Percentiles rank a stretch among this genome's conserved stretches.
These are phyloP conservation scores for Choloepus hoffmanni DNA, from an alignment of 2,113 vertebrate species.

Conservation along the genomic window DNA sequence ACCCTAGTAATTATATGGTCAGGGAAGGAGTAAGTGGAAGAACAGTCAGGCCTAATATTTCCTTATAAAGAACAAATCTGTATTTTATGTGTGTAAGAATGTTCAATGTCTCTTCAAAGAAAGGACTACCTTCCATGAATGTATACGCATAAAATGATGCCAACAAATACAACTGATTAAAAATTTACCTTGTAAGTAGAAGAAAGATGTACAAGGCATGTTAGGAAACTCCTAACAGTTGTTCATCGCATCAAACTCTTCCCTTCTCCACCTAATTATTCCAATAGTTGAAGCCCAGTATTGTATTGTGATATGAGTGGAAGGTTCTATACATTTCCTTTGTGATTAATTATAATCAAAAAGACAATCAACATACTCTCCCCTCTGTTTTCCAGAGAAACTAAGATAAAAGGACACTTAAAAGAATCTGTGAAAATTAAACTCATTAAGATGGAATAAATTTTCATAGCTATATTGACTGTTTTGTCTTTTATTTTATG, in stretches of 20 bases:
- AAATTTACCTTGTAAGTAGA: not conserved
- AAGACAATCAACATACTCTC: not conserved
- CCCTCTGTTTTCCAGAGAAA: not conserved
- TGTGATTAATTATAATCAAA: constrained; percentile 7
- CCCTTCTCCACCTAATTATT: not conserved
- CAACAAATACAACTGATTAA: constrained; percentile 28
- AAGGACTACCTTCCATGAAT: not conserved
- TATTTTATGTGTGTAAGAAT: not conserved
- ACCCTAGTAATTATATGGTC: not conserved
- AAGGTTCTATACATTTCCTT: not conserved
- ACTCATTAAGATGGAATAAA: not conserved
- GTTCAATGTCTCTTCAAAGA: not conserved
- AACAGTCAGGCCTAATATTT: not conserved
- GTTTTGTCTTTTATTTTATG: not conserved
- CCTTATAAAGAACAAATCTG: not conserved
- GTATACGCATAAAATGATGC: not conserved
- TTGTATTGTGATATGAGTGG: not conserved
- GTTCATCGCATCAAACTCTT: not conserved
- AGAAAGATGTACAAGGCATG: not conserved
- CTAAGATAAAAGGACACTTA: not conserved
- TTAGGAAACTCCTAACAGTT: constrained; percentile 1
- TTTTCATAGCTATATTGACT: constrained; percentile 17
- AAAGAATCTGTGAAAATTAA: not conserved
- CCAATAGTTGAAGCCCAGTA: not conserved
- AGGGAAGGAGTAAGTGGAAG: not conserved